Evolutionary conservation across 2,888 invertebrate genomes (phyloP), one percentile per base, ranked within the genome.

Genomic region (Brassicogethes aeneus): DNA sequence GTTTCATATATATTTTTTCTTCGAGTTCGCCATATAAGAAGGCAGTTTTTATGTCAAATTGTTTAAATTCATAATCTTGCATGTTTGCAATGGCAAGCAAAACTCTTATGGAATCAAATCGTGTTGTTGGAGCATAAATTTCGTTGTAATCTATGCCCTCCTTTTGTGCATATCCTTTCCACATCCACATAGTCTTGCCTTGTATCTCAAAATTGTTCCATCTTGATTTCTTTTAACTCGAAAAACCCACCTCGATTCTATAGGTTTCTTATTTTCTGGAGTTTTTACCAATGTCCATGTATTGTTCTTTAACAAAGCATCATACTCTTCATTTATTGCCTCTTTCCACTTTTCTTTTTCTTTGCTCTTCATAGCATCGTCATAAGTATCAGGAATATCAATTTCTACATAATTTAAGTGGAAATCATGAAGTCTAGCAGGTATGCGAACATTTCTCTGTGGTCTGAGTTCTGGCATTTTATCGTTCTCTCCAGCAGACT

Each of bases 1-100:
- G 23, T 7, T 23, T 5, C 23, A 23, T 23, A 23, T 23, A 23
- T 7, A 23, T 23, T 15, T 51, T 10, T 23, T 23, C 23, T 23
- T 23, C 23, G 5, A 23, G 10, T 7, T 23, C 23, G 23, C 23
- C 23, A 37, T 53, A 39, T 8, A 55, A 36, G n/a, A n/a, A n/a
- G n/a, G n/a, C n/a, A n/a, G n/a, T n/a, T n/a, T n/a, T n/a, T n/a
- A n/a, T n/a, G n/a, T 23, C 52, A 52, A 3, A 52, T 52, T 1
- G 53, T 54, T 39, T 52, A 50, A n/a, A n/a, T n/a, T n/a, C n/a
- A n/a, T n/a, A n/a, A n/a, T n/a, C n/a, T n/a, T n/a, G n/a, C n/a
- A n/a, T n/a, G n/a, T n/a, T n/a, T n/a, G n/a, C n/a, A 29, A 29
- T n/a, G 8, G 29, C 14, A 10, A 41, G 23, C 3, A 41, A n/a